Evolutionary conservation across 2,113 vertebrate genomes (phyloP).

Genomic region (Gadus chalcogrammus): DNA sequence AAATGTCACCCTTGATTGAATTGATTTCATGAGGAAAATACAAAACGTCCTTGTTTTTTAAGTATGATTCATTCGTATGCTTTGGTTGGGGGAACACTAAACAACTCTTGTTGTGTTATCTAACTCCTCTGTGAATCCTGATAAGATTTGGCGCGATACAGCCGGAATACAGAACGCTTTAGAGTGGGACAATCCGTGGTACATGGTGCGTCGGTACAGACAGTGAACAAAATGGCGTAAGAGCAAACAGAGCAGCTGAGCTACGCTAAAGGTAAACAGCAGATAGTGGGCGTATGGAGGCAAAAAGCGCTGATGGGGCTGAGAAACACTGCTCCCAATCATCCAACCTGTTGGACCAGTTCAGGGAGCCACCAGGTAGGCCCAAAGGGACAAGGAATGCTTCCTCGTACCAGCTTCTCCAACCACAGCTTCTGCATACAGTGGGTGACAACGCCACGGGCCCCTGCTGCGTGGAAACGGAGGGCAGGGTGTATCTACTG

Average conservation of each 20-base stretch:
- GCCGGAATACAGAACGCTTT: too few species aligned
- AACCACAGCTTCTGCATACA: conserved; percentile 12
- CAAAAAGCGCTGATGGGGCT: conserved; percentile 23
- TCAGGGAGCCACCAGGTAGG: conserved; percentile 37
- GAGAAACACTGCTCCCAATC: not conserved
- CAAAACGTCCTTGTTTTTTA: too few species aligned
- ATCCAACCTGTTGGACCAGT: conserved; percentile 66
- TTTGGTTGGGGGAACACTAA: too few species aligned
- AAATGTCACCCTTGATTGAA: too few species aligned
- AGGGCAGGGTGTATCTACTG: not conserved
- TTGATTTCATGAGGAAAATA: too few species aligned
- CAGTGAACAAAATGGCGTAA: too few species aligned
- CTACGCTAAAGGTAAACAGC: conserved; percentile 35
- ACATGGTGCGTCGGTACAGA: too few species aligned
- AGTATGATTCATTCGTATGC: too few species aligned
- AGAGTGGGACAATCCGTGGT: too few species aligned
- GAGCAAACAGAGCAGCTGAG: conserved; percentile 27
- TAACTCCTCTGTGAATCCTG: too few species aligned
- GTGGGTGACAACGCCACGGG: conserved; percentile 9
- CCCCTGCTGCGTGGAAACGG: not conserved
- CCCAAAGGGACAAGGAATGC: conserved; percentile 47
- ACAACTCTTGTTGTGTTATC: too few species aligned
- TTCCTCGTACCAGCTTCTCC: not conserved
- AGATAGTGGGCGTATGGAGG: conserved; percentile 36
- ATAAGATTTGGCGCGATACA: too few species aligned